Evolutionary conservation across 1,140 invertebrate species (phyloP), one percentile per base, ranked within the genome.

Genomic region (Bombus pyrosoma): DNA sequence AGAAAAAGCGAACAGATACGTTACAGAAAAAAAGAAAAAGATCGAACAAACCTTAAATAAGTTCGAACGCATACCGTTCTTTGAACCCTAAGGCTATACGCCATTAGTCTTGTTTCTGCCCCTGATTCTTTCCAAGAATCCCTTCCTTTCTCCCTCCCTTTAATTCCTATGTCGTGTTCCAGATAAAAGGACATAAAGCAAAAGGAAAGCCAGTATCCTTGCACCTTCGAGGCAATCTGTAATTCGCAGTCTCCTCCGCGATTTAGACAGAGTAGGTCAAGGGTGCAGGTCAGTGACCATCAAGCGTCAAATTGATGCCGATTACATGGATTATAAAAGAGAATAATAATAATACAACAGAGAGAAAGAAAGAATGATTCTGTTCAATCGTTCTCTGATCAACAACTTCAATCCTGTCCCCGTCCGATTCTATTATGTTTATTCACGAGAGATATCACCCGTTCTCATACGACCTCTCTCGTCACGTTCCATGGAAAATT

Each of bases 341-440:
- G 2, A 22, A 66, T 34, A 34, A 34, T 34, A 80, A 59, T 43
- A 57, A 53, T 34, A 8, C 28, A 71, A 76, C 53, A 83, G 72
- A 82, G 80, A 85, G 83, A 85, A 86, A 76, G 85, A 82, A 82
- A 86, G 81, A 86, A 82, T 72, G 37, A 47, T 47, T 85, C 62
- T 64, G 57, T 80, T 74, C 43, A 72, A 80, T 69, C 41, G 57
- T 81, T 81, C 39, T 59, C 72, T 12, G 72, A 57, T 62, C 39
- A 28, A 62, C 47, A 72, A 28, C 37, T 78, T 47, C 34, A 74
- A 39, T 75, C 37, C n/a, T 59, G 9, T 43, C 28, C 59, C 28
- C 10, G 10, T 59, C 47, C 34, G 5, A 3, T 72, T n/a, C 37
- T n/a, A 3, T 71, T 53, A 13, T 37, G 9, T 59, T 18, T 32